Conservation (phyloP, 2,113 vertebrate species). For the Melanocharis versteri region DNA sequence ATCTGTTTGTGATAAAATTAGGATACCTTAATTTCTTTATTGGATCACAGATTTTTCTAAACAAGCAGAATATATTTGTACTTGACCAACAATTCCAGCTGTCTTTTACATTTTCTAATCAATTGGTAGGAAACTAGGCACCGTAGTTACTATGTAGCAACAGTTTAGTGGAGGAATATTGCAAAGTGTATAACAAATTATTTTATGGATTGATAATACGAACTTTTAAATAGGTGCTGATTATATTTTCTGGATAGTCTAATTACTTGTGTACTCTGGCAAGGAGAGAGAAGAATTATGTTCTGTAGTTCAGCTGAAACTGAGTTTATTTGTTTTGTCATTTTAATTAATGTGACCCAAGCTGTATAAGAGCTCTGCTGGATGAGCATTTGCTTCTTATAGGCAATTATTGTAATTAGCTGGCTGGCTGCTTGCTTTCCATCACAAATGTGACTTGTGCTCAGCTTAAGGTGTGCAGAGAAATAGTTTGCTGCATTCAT, state of each 20-base stretch:
- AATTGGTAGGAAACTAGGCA: not conserved
- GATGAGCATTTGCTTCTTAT: not conserved
- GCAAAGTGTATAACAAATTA: not conserved
- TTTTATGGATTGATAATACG: not conserved
- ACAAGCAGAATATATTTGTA: not conserved
- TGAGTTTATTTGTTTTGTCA: constrained; percentile 41
- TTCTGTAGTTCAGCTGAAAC: not conserved
- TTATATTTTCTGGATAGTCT: not conserved
- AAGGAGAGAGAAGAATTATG: not conserved
- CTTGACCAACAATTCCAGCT: not conserved
- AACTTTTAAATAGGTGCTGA: not conserved
- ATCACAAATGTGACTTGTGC: not conserved
- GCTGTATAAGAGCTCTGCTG: not conserved
- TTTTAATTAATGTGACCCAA: constrained; percentile 34
- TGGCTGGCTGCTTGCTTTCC: constrained; percentile 8
- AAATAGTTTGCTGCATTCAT: not conserved
- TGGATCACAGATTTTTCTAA: not conserved
- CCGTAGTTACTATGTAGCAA: not conserved
- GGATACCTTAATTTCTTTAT: not conserved
- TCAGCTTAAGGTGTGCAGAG: not conserved
- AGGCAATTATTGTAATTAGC: constrained; percentile 32
- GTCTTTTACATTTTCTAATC: not conserved
- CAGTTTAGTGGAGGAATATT: not conserved
- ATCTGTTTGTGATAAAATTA: not conserved
- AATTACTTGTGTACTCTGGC: not conserved